Evolutionary conservation across 2,113 vertebrate genomes (phyloP).

Genomic region (Sapayoa aenigma): DNA sequence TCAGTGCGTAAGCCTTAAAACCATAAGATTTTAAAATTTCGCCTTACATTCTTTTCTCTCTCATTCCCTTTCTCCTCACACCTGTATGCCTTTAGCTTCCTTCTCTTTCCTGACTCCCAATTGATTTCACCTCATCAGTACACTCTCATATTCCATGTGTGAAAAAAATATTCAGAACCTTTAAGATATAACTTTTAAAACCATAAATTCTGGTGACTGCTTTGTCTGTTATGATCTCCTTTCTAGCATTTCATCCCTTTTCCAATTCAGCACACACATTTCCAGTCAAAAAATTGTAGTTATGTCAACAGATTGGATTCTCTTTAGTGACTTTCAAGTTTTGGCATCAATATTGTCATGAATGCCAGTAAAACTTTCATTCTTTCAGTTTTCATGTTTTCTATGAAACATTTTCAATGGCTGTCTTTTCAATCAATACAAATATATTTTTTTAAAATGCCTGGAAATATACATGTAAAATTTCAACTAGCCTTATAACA

Average conservation of each 20-base stretch:
- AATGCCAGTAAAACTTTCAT: not conserved
- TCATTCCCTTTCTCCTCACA: not conserved
- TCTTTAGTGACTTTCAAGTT: not conserved
- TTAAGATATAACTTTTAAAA: not conserved
- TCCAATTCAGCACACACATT: not conserved
- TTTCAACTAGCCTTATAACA: not conserved
- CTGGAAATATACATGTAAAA: not conserved
- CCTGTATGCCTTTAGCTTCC: not conserved
- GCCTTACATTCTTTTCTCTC: not conserved
- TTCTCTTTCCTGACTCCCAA: not conserved
- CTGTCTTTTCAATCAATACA: not conserved
- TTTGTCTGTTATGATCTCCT: not conserved
- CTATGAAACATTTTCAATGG: not conserved
- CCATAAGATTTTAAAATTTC: not conserved
- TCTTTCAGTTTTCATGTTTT: not conserved
- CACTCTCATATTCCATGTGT: not conserved
- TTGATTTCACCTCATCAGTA: not conserved
- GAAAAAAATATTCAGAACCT: not conserved
- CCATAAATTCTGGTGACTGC: not conserved
- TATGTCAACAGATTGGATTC: not conserved
- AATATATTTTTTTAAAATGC: not conserved
- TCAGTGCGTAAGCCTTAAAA: not conserved
- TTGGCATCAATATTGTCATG: not conserved
- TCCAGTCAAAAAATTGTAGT: not conserved
- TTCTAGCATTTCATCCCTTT: not conserved